Evolutionary conservation across 2,888 invertebrate species (phyloP), one percentile per base, ranked within the genome.

Genomic region (Thereva unica): DNA sequence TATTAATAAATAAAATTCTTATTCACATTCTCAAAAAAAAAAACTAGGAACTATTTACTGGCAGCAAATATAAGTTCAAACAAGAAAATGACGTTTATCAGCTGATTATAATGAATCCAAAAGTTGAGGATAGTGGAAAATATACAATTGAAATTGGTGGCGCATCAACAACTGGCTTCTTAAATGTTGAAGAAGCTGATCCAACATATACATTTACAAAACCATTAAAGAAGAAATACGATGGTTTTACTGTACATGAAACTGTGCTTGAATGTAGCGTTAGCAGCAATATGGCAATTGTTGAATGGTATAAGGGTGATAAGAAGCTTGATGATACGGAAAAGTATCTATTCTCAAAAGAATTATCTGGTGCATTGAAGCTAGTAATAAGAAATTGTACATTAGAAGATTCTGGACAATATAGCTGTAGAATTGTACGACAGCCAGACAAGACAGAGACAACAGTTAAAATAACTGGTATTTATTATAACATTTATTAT

Each of bases 111-210:
- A 86, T 86, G 78, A 88, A 87, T 75, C 97, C 99, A 0, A 95
- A 93, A 83, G 93, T 93, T 44, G 98, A 99, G 74, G 99, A 99
- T 80, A 92, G 92, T 72, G 99, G 97, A 74, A 96, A 96, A 84
- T 97, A 97, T 78, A 93, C 93, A 0, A 90, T 97, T 75, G 96
- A 98, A 83, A 94, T 97, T 74, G 91, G 93, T 75, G 95, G 96
- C 64, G 86, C 93, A 56, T 87, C 89, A 64, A 92, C 92, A 73
- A 91, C 93, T 23, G 97, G 91, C 53, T 93, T 94, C 83, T 87
- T 99, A 66, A 94, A 92, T 82, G 97, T 99, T 34, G 97, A 97
- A 88, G 97, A 96, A 82, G 93, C 98, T 68, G 97, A 97, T 82
- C 96, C 97, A 42, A 88, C 89, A 9, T 99, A 95, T 79, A 89